Conservation (phyloP, 2,888 invertebrate species). For the Acanthococcus lagerstroemiae region DNA sequence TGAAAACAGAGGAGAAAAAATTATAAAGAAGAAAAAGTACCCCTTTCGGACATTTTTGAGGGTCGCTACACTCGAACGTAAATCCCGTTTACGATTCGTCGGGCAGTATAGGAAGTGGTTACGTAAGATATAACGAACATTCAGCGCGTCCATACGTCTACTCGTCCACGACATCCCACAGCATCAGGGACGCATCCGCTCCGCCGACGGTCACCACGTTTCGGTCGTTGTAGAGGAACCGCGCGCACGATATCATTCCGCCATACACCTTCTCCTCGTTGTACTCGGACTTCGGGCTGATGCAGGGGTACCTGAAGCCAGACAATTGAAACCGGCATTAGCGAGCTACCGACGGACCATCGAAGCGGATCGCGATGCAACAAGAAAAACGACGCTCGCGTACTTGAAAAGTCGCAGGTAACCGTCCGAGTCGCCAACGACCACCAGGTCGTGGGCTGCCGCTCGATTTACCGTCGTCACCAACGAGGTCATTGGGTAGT, state of each 20-base stretch:
- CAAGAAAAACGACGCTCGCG: constrained; percentile 14
- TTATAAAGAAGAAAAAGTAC: no score
- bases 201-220: constrained; percentile 78
- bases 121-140: no score
- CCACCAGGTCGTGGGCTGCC: constrained; percentile 69
- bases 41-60: no score
- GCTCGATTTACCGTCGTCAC: constrained; percentile 72
- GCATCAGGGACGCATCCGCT: constrained; percentile 77
- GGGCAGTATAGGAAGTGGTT: no score
- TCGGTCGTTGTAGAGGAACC: constrained; percentile 78
- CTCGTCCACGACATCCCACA: constrained; percentile 79
- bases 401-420: constrained; percentile 73
- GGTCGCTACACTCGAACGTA: no score
- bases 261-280: constrained; percentile 82
- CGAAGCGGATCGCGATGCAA: background rate
- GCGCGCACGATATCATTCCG: constrained; percentile 63
- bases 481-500: constrained; percentile 73
- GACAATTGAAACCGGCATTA: background rate
- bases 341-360: background rate
- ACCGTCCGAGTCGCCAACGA: constrained; percentile 82
- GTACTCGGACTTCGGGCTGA: constrained; percentile 75
- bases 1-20: no score
- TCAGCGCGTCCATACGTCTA: constrained; percentile 41
- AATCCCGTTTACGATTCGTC: no score
- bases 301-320: constrained; percentile 63